A percentile compares a stretch with the other conserved stretches of the same genome.
Evolutionary conservation across 2,888 invertebrate species (phyloP).

Genomic region (Morinoia aosen): DNA sequence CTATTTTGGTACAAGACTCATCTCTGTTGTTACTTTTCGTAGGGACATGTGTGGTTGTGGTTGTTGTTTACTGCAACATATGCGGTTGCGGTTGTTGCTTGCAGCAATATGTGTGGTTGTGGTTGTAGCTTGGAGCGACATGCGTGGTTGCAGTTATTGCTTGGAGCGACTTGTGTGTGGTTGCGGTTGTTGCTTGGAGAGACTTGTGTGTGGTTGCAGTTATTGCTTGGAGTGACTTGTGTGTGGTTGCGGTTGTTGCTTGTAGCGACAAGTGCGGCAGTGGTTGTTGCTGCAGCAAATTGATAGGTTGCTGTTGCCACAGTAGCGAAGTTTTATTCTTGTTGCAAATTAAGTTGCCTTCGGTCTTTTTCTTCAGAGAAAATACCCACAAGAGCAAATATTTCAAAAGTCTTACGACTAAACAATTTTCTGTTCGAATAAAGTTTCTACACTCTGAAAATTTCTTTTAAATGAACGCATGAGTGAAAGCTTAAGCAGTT

Average conservation of each 20-base stretch:
- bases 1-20: too few species aligned
- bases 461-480: neutral
- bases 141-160: too few species aligned
- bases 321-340: neutral
- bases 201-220: neutral
- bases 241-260: neutral
- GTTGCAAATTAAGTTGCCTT: neutral
- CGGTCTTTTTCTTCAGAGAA: neutral
- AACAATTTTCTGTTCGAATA: neutral
- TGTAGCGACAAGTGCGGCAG: too few species aligned
- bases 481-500: neutral
- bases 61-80: neutral
- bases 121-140: too few species aligned
- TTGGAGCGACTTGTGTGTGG: too few species aligned
- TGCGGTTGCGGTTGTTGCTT: neutral
- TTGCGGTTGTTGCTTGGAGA: neutral
- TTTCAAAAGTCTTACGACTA: neutral
- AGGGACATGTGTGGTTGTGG: neutral
- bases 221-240: neutral
- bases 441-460: neutral
- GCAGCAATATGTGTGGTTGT: neutral
- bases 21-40: too few species aligned
- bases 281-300: neutral
- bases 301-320: neutral
- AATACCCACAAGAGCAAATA: neutral